phyloP scores from a whole-genome alignment of 2,888 invertebrate genomes.

The Meloe dianella region DNA sequence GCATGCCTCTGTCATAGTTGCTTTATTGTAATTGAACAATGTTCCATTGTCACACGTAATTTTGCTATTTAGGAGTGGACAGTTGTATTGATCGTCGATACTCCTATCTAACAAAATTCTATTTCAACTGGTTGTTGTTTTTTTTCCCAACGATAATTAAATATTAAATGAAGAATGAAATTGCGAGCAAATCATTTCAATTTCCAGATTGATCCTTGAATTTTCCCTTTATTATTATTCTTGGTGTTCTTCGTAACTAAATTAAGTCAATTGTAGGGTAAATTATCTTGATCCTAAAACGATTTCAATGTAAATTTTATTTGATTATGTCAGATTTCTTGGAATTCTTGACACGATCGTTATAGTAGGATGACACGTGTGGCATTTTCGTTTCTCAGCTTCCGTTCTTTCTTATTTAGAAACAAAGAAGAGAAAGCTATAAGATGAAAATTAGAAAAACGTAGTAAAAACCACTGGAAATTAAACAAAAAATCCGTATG shows the following conservation, averaged over 20 bases:
- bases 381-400: background rate
- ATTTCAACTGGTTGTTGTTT: no score
- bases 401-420: background rate
- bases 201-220: background rate
- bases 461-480: background rate
- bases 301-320: background rate
- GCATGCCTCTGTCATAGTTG: background rate
- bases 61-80: background rate
- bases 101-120: no score
- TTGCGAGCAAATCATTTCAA: background rate
- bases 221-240: no score
- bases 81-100: background rate
- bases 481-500: no score
- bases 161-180: no score
- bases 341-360: background rate
- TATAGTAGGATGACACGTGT: background rate
- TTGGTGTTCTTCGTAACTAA: background rate
- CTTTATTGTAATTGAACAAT: background rate
- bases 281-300: background rate
- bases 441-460: background rate
- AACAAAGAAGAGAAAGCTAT: background rate
- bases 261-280: background rate
- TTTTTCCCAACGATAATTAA: no score
- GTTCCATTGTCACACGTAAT: background rate
- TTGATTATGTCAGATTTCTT: background rate